Conservation (phyloP, 1,140 invertebrate genomes). For the Grapholita molesta region DNA sequence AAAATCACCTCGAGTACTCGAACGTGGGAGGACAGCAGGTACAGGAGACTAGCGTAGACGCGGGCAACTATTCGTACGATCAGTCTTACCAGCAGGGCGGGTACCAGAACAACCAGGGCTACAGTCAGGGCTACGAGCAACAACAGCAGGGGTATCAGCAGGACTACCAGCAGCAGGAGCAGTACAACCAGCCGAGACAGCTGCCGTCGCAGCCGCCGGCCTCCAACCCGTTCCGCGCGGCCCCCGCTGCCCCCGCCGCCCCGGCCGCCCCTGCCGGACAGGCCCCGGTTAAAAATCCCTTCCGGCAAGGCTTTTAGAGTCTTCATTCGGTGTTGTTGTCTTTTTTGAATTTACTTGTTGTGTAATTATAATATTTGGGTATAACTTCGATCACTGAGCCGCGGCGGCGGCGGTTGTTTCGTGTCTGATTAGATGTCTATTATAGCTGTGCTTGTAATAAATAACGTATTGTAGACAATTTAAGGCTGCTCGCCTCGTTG, state of each 20-base stretch:
- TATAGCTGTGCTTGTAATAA: conserved; percentile 58
- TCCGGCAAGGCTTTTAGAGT: conserved; percentile 79
- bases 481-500: conserved; percentile 5
- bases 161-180: conserved; percentile 76
- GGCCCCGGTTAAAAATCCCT: conserved; percentile 74
- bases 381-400: conserved; percentile 73
- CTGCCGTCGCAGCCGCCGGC: conserved; percentile 64
- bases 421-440: conserved; percentile 57
- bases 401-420: conserved; percentile 52
- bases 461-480: conserved; percentile 28
- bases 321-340: conserved; percentile 65
- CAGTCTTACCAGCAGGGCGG: conserved; percentile 69
- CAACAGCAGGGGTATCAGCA: conserved; percentile 78
- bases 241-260: conserved; percentile 43
- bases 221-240: conserved; percentile 79
- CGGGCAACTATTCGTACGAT: conserved; percentile 52
- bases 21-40: conserved; percentile 74
- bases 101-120: conserved; percentile 77
- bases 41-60: conserved; percentile 86
- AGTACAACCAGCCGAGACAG: conserved; percentile 68
- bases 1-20: conserved; percentile 88
- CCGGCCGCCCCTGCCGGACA: conserved; percentile 45
- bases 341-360: conserved; percentile 73
- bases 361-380: conserved; percentile 71
- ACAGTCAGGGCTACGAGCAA: conserved; percentile 71